These are phyloP conservation scores for Mandrillus leucophaeus DNA, from an alignment of 2,113 vertebrate genomes.

Conservation along the genomic window DNA sequence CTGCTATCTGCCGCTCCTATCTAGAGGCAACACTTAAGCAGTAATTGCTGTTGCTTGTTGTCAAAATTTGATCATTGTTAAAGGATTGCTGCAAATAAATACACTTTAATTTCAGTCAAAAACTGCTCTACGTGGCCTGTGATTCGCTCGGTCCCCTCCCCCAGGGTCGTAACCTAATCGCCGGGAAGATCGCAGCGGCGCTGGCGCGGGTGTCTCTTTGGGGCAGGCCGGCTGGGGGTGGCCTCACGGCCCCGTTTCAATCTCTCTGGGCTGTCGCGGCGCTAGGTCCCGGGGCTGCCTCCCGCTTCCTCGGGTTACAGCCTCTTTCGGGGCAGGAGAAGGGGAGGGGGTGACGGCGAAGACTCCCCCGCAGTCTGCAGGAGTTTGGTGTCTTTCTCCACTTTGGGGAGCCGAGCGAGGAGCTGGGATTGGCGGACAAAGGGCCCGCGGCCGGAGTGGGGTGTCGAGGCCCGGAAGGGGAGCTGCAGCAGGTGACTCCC, in stretches of 20 bases:
- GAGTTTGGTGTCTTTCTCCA: too few relatives aligned
- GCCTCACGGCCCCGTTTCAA: neutral
- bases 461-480: neutral
- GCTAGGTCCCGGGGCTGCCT: neutral
- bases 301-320: neutral
- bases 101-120: constrained; percentile 83
- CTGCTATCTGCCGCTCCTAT: constrained; percentile 84
- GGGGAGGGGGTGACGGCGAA: neutral
- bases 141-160: constrained; percentile 63
- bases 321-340: neutral
- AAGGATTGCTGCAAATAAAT: constrained; percentile 86
- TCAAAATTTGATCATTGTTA: constrained; percentile 83
- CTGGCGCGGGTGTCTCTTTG: neutral
- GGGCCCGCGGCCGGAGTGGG: neutral
- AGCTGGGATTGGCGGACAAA: neutral
- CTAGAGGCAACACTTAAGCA: constrained; percentile 85
- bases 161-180: constrained; percentile 49
- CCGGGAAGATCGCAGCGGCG: constrained; percentile 47
- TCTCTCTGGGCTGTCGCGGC: neutral
- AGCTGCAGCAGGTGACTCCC: constrained; percentile 47
- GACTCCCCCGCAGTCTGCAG: neutral
- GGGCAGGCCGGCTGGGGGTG: neutral
- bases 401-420: neutral
- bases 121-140: constrained; percentile 74
- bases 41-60: constrained; percentile 85